phyloP scores from a whole-genome alignment of 1,140 invertebrate species.

The Drusus annulatus region DNA sequence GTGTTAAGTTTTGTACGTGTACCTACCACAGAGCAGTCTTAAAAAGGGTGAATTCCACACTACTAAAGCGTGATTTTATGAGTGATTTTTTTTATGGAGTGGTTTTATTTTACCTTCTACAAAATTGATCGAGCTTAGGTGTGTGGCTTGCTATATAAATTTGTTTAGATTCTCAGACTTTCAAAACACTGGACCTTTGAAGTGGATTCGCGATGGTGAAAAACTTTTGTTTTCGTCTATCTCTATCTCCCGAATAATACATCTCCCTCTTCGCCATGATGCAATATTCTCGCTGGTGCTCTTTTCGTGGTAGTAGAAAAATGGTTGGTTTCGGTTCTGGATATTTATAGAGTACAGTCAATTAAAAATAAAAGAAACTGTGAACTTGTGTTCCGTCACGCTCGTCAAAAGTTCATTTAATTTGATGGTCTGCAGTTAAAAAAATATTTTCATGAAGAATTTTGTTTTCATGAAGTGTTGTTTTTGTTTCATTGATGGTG shows the following conservation, averaged over 20 bases:
- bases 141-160: conserved; percentile 3
- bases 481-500: too few relatives aligned
- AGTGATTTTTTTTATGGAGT: neutral
- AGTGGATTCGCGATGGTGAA: conserved; percentile 34
- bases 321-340: too few relatives aligned
- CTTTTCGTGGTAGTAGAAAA: too few relatives aligned
- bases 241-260: conserved; percentile 4
- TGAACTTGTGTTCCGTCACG: too few relatives aligned
- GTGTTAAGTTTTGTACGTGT: too few relatives aligned
- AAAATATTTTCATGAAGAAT: too few relatives aligned
- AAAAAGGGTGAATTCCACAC: neutral
- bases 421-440: too few relatives aligned
- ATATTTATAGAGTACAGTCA: too few relatives aligned
- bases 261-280: conserved; percentile 5
- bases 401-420: too few relatives aligned
- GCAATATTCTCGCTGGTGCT: conserved; percentile 14
- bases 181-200: conserved; percentile 35
- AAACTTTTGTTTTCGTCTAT: conserved; percentile 22
- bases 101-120: neutral
- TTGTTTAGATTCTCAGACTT: conserved; percentile 41
- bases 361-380: too few relatives aligned
- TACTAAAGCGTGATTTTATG: neutral
- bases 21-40: too few relatives aligned
- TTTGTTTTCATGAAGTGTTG: too few relatives aligned
- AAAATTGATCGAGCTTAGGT: neutral